phyloP scores from a whole-genome alignment of 2,113 vertebrate genomes.

The Bubo bubo region DNA sequence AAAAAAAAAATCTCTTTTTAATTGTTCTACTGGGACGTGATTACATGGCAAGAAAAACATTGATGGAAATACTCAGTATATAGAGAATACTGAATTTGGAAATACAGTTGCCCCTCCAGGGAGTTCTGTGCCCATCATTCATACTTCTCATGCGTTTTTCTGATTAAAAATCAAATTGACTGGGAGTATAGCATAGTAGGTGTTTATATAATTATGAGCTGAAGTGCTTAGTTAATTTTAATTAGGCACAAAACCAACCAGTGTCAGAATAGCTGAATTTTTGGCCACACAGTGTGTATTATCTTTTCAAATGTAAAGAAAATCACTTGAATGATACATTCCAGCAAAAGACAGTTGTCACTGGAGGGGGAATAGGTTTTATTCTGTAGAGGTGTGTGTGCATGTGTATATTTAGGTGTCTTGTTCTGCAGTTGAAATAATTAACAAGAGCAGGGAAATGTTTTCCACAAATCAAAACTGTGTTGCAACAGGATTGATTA shows the following conservation, averaged over 20 bases:
- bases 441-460: not conserved
- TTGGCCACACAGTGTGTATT: slow-evolving; percentile 3
- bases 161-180: slow-evolving; percentile 64
- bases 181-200: slow-evolving; percentile 43
- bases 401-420: not conserved
- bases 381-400: not conserved
- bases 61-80: slow-evolving; percentile 51
- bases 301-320: slow-evolving; percentile 37
- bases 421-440: slow-evolving; percentile 9
- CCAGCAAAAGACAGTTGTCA: not conserved
- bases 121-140: slow-evolving; percentile 56
- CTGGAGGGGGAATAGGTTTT: not conserved
- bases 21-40: slow-evolving; percentile 77
- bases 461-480: not conserved
- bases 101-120: slow-evolving; percentile 30
- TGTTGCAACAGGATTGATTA: not conserved
- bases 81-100: slow-evolving; percentile 59
- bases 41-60: slow-evolving; percentile 67
- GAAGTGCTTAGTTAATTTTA: slow-evolving; percentile 72
- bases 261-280: slow-evolving; percentile 25
- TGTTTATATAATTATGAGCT: slow-evolving; percentile 64
- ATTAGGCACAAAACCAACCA: slow-evolving; percentile 65
- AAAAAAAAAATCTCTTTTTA: slow-evolving; percentile 43
- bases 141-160: slow-evolving; percentile 51
- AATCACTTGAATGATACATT: slow-evolving; percentile 7